Evolutionary conservation across 2,797 vertebrate species (phyloP).

Genomic region (Falco columbarius): DNA sequence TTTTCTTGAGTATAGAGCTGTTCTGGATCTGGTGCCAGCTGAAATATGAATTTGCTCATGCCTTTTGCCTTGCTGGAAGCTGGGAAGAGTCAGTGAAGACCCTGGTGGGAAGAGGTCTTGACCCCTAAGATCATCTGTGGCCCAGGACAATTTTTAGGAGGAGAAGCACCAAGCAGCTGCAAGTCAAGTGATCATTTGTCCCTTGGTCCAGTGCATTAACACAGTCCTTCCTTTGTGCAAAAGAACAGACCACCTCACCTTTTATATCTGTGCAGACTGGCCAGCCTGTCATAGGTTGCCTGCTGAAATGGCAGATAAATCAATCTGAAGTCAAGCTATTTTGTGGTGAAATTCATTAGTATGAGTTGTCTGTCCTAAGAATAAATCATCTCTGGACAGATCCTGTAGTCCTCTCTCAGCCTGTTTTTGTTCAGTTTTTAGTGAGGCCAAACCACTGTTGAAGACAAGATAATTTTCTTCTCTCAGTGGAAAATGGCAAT

Average conservation of each 20-base stretch:
- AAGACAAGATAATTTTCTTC: not conserved
- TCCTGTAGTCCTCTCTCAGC: not conserved
- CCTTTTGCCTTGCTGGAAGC: not conserved
- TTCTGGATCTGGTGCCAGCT: not conserved
- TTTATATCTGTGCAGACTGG: not conserved
- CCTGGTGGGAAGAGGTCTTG: not conserved
- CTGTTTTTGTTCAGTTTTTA: not conserved
- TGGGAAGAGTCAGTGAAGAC: not conserved
- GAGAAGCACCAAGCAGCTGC: not conserved
- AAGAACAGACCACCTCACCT: not conserved
- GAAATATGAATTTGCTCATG: not conserved
- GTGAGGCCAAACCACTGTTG: not conserved
- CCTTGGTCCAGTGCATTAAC: not conserved
- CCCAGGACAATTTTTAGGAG: not conserved
- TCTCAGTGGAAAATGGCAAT: not conserved
- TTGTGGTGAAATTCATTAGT: not conserved
- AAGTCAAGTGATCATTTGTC: not conserved
- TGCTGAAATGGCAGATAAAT: not conserved
- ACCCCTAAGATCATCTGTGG: not conserved
- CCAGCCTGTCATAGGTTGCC: not conserved
- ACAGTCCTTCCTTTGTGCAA: not conserved
- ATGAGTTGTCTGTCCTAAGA: not conserved
- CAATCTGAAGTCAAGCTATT: not conserved
- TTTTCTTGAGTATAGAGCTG: not conserved
- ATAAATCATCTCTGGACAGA: not conserved